Evolutionary conservation across 2,113 vertebrate genomes (phyloP), one percentile per base, ranked within the genome.

Genomic region (Microcebus griseorufus): DNA sequence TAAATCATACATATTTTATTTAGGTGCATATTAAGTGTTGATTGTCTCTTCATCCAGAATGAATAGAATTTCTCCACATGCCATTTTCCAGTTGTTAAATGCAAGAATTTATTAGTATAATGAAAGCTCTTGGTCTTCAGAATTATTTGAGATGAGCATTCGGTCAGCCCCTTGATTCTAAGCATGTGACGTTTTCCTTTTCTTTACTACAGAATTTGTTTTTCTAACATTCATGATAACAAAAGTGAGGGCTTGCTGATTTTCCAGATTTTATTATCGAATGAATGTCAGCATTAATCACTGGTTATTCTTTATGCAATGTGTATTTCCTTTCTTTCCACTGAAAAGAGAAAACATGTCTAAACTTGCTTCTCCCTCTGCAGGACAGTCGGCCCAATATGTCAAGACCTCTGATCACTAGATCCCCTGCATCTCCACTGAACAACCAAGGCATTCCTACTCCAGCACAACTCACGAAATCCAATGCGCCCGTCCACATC

Each of bases 371-470:
- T 98, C 75, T 99, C 97, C 99, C 96, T 99, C 98, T 97, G 94
- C 98, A 99, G 99, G 99, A 99, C 99, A 99, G 99, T 98, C 99
- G 99, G 98, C 99, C 99, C 99, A 99, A 99, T 98, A 99, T 99
- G 99, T 99, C 99, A 99, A 99, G 99, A 98, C 99, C 99, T 98
- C 99, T 99, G 99, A 99, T 99, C 98, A 99, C 99, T 98, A 99
- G 99, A 98, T 99, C 99, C 97, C 99, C 99, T 96, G 99, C 99
- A 97, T 99, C 99, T 97, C 99, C 99, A 96, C 99, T 99, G 99
- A 99, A 99, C 99, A 99, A 99, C 98, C 99, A 99, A 99, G 99
- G 99, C 98, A 99, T 99, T 98, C 99, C 99, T 93, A 99, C 99
- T 94, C 99, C 99, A 97, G 99, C 99, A 95, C 99, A 99, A 97